Evolutionary conservation across 2,113 vertebrate species (phyloP).

Genomic region (Hiodon tergisus): DNA sequence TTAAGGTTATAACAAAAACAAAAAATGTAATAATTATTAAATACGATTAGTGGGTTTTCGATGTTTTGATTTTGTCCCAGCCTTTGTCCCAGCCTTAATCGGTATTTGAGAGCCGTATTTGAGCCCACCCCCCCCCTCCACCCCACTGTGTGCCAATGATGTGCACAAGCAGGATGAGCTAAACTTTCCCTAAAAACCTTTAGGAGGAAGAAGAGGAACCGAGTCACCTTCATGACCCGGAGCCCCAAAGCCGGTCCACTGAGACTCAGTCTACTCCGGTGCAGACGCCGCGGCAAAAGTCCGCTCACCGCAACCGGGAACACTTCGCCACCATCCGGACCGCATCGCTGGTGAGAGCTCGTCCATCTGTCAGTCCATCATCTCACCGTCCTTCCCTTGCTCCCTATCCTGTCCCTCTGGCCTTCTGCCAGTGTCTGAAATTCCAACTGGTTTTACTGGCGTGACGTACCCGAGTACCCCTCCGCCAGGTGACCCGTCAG

Average conservation of each 20-base stretch:
- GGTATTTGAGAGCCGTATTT: too few relatives aligned
- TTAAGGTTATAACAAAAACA: too few relatives aligned
- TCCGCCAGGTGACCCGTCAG: conserved; percentile 87
- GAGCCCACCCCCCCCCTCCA: too few relatives aligned
- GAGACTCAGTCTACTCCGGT: conserved; percentile 80
- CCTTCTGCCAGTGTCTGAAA: not conserved
- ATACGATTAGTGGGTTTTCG: too few relatives aligned
- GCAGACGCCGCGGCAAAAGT: conserved; percentile 82
- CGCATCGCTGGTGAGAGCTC: conserved; percentile 79
- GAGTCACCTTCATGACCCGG: conserved; percentile 75
- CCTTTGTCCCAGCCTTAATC: too few relatives aligned
- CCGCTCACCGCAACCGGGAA: conserved; percentile 87
- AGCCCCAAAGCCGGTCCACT: conserved; percentile 68
- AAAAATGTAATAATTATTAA: too few relatives aligned
- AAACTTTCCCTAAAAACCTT: not conserved
- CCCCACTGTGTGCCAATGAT: too few relatives aligned
- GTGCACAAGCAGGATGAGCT: not conserved
- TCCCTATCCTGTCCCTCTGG: not conserved
- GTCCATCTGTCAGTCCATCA: not conserved
- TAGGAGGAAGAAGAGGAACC: conserved; percentile 72
- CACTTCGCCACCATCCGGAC: conserved; percentile 98
- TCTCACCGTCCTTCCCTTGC: not conserved
- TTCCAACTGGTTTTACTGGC: not conserved
- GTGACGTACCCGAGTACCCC: too few relatives aligned
- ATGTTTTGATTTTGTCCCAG: too few relatives aligned